Conservation (phyloP, 2,113 vertebrate species). For the Turdus rufiventris region DNA sequence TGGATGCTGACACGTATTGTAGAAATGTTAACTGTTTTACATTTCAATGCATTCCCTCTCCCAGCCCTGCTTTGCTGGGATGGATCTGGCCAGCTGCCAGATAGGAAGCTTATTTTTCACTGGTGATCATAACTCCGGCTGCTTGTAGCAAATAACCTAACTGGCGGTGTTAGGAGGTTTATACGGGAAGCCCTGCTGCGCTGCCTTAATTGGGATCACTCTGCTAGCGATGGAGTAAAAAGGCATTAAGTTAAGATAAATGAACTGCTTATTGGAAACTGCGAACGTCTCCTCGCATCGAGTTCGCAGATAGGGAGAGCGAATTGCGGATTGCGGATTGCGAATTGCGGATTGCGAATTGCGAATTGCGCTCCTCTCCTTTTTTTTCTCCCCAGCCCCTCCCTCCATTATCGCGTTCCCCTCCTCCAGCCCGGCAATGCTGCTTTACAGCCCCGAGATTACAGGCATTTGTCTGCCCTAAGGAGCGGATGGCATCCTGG, state of each 20-base stretch:
- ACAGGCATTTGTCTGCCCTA: not conserved
- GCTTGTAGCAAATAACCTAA: constrained; percentile 41
- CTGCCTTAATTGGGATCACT: constrained; percentile 65
- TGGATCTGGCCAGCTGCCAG: constrained; percentile 60
- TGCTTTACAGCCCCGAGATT: not conserved
- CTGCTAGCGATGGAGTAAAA: constrained; percentile 42
- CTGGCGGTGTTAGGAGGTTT: constrained; percentile 31
- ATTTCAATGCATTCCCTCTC: constrained; percentile 62
- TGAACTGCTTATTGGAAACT: constrained; percentile 51
- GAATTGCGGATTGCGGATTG: not conserved
- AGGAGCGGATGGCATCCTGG: constrained; percentile 34
- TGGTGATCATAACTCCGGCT: constrained; percentile 62
- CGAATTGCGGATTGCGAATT: too few relatives aligned
- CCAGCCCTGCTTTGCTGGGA: constrained; percentile 21
- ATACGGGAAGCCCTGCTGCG: constrained; percentile 47
- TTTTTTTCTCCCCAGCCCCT: not conserved
- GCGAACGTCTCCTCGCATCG: not conserved
- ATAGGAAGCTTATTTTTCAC: constrained; percentile 64
- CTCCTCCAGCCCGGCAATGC: constrained; percentile 20
- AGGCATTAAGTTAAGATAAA: constrained; percentile 68
- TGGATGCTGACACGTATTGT: constrained; percentile 58
- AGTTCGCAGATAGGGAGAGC: not conserved
- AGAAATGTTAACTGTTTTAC: constrained; percentile 63
- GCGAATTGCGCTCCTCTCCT: not conserved
- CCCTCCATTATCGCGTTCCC: constrained; percentile 21